phyloP scores from a whole-genome alignment of 2,888 invertebrate species.

The Sthenelais limicola region DNA sequence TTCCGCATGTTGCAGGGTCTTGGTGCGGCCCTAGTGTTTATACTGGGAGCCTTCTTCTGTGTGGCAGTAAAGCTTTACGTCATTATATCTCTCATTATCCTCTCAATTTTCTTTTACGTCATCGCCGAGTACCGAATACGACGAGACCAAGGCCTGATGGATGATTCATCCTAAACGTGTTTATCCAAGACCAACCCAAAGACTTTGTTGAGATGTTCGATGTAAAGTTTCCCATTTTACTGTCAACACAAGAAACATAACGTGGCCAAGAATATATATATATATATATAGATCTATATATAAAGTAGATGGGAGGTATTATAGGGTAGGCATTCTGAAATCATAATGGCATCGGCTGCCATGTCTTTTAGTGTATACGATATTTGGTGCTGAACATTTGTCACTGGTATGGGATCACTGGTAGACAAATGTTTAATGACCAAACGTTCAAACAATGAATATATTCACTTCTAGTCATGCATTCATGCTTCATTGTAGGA shows the following conservation, averaged over 20 bases:
- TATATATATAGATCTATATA: constrained; percentile 14
- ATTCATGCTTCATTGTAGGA: too few relatives aligned
- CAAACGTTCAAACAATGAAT: too few relatives aligned
- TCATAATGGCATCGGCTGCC: too few relatives aligned
- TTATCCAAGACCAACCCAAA: background rate
- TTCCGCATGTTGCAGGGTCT: constrained; percentile 70
- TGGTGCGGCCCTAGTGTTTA: constrained; percentile 67
- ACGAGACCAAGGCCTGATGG: constrained; percentile 53
- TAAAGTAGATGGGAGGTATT: background rate
- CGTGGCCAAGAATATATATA: constrained; percentile 21
- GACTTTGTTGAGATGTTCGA: too few relatives aligned
- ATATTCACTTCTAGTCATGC: too few relatives aligned
- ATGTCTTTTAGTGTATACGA: too few relatives aligned
- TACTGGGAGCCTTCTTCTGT: constrained; percentile 64
- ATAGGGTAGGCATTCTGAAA: too few relatives aligned
- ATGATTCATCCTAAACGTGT: constrained; percentile 23
- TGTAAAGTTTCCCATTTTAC: too few relatives aligned
- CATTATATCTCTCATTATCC: constrained; percentile 65
- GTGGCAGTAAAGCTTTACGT: constrained; percentile 66
- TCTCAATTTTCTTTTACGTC: constrained; percentile 69
- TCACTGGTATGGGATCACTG: too few relatives aligned
- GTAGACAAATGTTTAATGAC: too few relatives aligned
- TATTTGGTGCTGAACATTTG: too few relatives aligned
- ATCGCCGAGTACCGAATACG: constrained; percentile 68
- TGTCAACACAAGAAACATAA: too few relatives aligned